These are phyloP conservation scores for Scatophagus argus DNA, from an alignment of 2,113 vertebrate species.

Conservation along the genomic window DNA sequence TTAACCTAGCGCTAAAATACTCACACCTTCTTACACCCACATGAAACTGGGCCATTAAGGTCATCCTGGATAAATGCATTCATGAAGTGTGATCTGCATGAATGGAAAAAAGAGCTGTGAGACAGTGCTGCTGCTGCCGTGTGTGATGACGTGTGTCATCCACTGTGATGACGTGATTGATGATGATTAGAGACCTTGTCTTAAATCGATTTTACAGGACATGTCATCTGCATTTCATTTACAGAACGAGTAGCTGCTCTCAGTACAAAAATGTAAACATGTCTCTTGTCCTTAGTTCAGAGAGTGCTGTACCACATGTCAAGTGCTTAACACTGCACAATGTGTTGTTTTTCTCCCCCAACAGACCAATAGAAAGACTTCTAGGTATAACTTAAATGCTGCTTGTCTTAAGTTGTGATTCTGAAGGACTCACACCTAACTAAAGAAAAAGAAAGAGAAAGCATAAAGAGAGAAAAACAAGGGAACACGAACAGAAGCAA, in stretches of 20 bases:
- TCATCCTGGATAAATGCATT: constrained; percentile 78
- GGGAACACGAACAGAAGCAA: constrained; percentile 32
- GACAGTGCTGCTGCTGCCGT: constrained; percentile 46
- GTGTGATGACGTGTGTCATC: constrained; percentile 66
- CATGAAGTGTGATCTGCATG: constrained; percentile 75
- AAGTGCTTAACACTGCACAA: constrained; percentile 22
- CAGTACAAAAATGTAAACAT: constrained; percentile 60
- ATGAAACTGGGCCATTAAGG: constrained; percentile 72
- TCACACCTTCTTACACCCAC: constrained; percentile 65
- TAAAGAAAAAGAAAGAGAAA: constrained; percentile 33
- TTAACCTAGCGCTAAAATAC: constrained; percentile 75
- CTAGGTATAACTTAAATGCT: constrained; percentile 18
- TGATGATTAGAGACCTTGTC: constrained; percentile 73
- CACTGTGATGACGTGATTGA: constrained; percentile 67
- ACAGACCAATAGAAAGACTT: not conserved
- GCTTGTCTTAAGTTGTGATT: constrained; percentile 33
- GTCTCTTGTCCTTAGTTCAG: constrained; percentile 45
- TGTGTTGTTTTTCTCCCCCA: not conserved
- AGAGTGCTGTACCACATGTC: constrained; percentile 14
- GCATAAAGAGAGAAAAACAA: constrained; percentile 41
- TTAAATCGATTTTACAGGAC: constrained; percentile 75
- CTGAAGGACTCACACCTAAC: constrained; percentile 42
- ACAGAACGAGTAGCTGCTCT: constrained; percentile 38
- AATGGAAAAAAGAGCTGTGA: constrained; percentile 45
- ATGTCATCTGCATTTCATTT: constrained; percentile 73